Evolutionary conservation across 2,797 vertebrate genomes (phyloP).

Genomic region (Myotis pilosus): DNA sequence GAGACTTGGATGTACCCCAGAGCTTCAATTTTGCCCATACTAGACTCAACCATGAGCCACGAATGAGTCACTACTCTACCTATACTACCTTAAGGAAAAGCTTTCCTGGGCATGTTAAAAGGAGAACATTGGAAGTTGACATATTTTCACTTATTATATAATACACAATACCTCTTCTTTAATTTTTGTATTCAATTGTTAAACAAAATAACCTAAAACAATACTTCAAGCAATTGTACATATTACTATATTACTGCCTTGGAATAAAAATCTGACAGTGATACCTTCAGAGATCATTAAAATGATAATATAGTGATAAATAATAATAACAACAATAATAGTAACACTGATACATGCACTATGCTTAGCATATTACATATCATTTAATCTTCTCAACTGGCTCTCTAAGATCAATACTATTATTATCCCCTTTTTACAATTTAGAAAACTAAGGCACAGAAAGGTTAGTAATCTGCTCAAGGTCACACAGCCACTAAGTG

Average conservation of each 20-base stretch:
- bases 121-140: background rate
- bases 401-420: background rate
- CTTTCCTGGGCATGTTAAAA: background rate
- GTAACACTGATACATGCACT: background rate
- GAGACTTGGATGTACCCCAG: background rate
- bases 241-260: background rate
- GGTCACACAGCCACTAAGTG: background rate
- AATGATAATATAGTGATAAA: background rate
- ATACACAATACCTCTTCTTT: background rate
- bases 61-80: background rate
- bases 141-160: background rate
- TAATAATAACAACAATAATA: background rate
- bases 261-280: background rate
- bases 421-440: background rate
- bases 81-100: background rate
- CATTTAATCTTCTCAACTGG: background rate
- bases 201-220: conserved; percentile 2
- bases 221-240: background rate
- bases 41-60: background rate
- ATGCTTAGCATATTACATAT: background rate
- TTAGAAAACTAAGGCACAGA: background rate
- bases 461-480: background rate
- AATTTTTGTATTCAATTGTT: background rate
- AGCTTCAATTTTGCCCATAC: background rate
- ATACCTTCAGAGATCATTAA: background rate